Evolutionary conservation across 1,140 invertebrate genomes (phyloP).

Genomic region (Lordiphosa clarofinis): DNA sequence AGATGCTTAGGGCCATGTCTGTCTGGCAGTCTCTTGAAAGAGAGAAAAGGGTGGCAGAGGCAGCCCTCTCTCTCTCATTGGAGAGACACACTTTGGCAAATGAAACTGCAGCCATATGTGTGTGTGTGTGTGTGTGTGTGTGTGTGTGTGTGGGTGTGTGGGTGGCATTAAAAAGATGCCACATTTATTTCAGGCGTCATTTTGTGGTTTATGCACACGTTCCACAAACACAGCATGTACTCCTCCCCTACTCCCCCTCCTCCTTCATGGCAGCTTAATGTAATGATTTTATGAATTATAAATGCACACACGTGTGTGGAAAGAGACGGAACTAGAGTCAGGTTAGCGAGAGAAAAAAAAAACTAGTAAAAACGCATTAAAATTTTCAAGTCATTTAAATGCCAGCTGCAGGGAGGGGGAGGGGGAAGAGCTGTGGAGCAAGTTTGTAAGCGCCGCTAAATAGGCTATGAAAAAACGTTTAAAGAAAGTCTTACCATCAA

Average conservation of each 20-base stretch:
- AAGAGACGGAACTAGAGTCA: neutral
- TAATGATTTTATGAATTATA: constrained; percentile 78
- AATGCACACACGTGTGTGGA: constrained; percentile 58
- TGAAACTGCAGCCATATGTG: constrained; percentile 53
- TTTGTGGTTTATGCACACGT: constrained; percentile 76
- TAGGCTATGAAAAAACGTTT: constrained; percentile 58
- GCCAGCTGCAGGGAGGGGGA: constrained; percentile 16
- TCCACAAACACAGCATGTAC: constrained; percentile 27
- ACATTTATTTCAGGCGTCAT: constrained; percentile 71
- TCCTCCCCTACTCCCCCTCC: constrained; percentile 1
- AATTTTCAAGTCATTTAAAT: constrained; percentile 61
- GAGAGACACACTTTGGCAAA: constrained; percentile 66
- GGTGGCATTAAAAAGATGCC: constrained; percentile 67
- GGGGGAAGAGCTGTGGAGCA: constrained; percentile 24
- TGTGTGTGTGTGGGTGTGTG: no score
- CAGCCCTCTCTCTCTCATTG: no score
- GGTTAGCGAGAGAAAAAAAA: constrained; percentile 11
- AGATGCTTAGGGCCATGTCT: constrained; percentile 23
- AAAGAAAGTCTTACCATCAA: no score
- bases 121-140: neutral
- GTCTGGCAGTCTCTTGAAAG: constrained; percentile 30
- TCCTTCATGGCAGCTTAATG: constrained; percentile 49
- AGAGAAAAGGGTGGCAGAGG: no score
- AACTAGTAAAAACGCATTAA: constrained; percentile 53
- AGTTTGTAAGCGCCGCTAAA: constrained; percentile 57